A percentile compares a stretch with the other conserved stretches of the same genome.
These are phyloP conservation scores for Drosophila koepferae DNA, from an alignment of 2,888 invertebrate species.

Conservation along the genomic window DNA sequence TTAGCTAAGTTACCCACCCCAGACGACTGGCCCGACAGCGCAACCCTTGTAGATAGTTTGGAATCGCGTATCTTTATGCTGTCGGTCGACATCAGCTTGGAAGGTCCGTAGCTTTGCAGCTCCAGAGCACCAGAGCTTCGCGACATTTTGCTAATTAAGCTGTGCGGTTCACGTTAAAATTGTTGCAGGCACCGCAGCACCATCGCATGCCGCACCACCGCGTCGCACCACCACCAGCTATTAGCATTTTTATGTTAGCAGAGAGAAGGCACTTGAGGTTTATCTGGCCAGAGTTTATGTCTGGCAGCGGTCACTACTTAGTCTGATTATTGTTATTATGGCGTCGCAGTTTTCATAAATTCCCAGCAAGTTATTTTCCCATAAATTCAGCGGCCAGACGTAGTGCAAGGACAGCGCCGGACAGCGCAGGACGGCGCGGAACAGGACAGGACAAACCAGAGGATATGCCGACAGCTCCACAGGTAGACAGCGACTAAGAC, in stretches of 20 bases:
- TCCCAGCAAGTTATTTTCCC: slow-evolving; percentile 81
- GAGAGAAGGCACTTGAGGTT: slow-evolving; percentile 55
- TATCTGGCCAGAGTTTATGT: slow-evolving; percentile 77
- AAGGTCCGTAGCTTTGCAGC: background rate
- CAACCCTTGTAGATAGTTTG: slow-evolving; percentile 25
- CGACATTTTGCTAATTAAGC: slow-evolving; percentile 79
- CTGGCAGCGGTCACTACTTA: slow-evolving; percentile 80
- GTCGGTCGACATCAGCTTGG: slow-evolving; percentile 35
- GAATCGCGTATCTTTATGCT: slow-evolving; percentile 63
- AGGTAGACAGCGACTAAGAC: slow-evolving; percentile 37
- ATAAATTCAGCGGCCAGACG: slow-evolving; percentile 69
- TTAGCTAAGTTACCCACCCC: slow-evolving; percentile 34
- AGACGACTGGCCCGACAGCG: background rate
- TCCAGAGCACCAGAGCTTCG: slow-evolving; percentile 31
- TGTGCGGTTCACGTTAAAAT: slow-evolving; percentile 64
- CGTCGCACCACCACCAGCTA: slow-evolving; percentile 26
- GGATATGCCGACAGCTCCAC: slow-evolving; percentile 42
- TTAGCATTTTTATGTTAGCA: slow-evolving; percentile 69
- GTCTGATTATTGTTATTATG: slow-evolving; percentile 81
- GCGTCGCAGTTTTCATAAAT: slow-evolving; percentile 82
- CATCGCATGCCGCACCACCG: background rate
- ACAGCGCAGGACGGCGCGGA: slow-evolving; percentile 5
- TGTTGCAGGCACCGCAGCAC: slow-evolving; percentile 29
- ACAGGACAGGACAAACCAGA: slow-evolving; percentile 16
- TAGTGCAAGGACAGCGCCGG: slow-evolving; percentile 11